Percentiles rank a stretch among this genome's conserved stretches.
These are phyloP conservation scores for Cynodonichthys magdalenae DNA, from an alignment of 2,797 vertebrate species.

Conservation along the genomic window DNA sequence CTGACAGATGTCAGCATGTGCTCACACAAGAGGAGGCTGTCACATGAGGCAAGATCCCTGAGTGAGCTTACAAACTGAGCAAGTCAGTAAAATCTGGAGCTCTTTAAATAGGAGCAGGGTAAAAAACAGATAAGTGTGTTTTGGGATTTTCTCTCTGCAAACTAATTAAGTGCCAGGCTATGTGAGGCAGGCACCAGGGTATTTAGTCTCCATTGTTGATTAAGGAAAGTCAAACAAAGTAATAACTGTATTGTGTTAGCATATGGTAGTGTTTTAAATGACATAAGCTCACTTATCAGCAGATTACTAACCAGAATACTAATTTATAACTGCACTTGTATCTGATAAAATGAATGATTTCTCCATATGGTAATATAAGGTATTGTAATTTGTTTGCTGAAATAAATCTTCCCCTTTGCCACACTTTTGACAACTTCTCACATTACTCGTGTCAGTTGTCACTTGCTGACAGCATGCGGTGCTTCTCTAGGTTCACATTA, in stretches of 20 bases:
- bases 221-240: slow-evolving; percentile 11
- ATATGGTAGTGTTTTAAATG: slow-evolving; percentile 4
- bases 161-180: not conserved
- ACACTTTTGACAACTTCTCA: slow-evolving; percentile 44
- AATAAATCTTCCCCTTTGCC: slow-evolving; percentile 22
- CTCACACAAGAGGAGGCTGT: not conserved
- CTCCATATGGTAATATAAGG: slow-evolving; percentile 21
- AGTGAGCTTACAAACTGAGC: slow-evolving; percentile 10
- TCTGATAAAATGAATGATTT: slow-evolving; percentile 32
- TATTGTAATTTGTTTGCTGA: slow-evolving; percentile 43
- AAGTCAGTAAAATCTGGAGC: slow-evolving; percentile 1
- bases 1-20: slow-evolving; percentile 19
- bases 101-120: not conserved
- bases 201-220: slow-evolving; percentile 2
- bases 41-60: not conserved
- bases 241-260: not conserved
- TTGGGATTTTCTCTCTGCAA: slow-evolving; percentile 7
- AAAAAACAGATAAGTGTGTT: slow-evolving; percentile 6
- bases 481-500: slow-evolving; percentile 35
- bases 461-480: slow-evolving; percentile 24
- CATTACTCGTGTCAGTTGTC: slow-evolving; percentile 46
- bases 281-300: slow-evolving; percentile 12
- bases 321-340: slow-evolving; percentile 27
- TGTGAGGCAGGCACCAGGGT: slow-evolving; percentile 2
- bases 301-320: slow-evolving; percentile 20